Conservation (phyloP, 2,797 vertebrate genomes). For the Chiropotes sagulatus region DNA sequence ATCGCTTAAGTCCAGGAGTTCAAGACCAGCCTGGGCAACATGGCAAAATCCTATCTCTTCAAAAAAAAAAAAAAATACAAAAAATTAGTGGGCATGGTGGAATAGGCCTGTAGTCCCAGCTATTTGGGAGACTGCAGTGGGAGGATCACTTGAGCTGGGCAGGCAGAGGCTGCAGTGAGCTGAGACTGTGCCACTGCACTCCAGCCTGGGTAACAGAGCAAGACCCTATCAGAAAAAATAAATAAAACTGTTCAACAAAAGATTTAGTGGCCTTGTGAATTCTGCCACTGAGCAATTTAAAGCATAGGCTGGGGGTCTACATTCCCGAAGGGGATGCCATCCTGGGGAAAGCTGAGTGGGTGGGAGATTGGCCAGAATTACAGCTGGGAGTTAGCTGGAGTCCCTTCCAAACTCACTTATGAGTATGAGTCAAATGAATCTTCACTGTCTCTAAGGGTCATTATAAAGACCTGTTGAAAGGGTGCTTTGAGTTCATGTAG, state of each 20-base stretch:
- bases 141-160: not conserved
- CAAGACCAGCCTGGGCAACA: not conserved
- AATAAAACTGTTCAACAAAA: not conserved
- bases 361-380: not conserved
- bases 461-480: not conserved
- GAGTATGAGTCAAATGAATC: not conserved
- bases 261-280: not conserved
- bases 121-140: not conserved
- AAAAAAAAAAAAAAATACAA: not conserved
- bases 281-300: not conserved
- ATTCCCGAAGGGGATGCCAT: not conserved
- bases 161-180: not conserved
- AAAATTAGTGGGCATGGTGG: not conserved
- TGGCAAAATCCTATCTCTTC: not conserved
- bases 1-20: not conserved
- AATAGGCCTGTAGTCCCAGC: not conserved
- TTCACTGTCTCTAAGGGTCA: not conserved
- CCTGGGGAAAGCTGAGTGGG: not conserved
- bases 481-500: not conserved
- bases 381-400: not conserved
- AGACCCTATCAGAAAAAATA: not conserved
- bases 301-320: not conserved
- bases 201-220: not conserved
- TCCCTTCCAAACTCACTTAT: not conserved
- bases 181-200: not conserved